Conservation (phyloP, 2,113 vertebrate species). For the Parus major region DNA sequence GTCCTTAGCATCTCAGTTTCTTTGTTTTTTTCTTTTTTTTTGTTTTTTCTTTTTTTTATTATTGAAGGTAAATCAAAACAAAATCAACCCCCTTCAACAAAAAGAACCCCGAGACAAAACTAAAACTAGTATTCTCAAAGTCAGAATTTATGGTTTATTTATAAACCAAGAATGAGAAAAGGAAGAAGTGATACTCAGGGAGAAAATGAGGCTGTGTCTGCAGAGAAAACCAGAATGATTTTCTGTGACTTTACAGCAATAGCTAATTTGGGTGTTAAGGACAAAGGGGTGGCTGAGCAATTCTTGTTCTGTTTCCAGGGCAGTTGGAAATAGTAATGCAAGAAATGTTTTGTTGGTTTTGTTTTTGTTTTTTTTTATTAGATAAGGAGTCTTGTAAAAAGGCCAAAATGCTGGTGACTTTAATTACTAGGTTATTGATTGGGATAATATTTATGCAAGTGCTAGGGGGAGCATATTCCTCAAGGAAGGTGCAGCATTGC, state of each 20-base stretch:
- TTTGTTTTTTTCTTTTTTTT: accelerated
- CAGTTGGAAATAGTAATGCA: neutral
- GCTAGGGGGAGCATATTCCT: constrained; percentile 5
- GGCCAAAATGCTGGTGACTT: neutral
- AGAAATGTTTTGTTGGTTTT: neutral
- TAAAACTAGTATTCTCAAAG: neutral
- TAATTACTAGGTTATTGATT: constrained; percentile 62
- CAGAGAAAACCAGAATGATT: neutral
- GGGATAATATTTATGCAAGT: constrained; percentile 51
- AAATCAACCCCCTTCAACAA: neutral
- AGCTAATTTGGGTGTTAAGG: neutral
- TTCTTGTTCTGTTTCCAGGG: neutral
- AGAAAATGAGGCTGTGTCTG: neutral
- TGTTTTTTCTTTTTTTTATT: neutral
- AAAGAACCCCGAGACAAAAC: neutral
- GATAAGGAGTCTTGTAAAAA: constrained; percentile 12
- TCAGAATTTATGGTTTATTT: neutral
- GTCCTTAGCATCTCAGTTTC: neutral
- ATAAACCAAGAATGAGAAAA: neutral
- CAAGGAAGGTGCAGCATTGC: neutral
- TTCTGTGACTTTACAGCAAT: neutral
- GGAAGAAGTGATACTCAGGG: neutral
- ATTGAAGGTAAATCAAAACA: neutral
- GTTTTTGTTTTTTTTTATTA: neutral
- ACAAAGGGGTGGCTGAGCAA: neutral